Base-by-base conservation (phyloP, 2,113 vertebrate species). In the Neolamprologus brichardi region DNA sequence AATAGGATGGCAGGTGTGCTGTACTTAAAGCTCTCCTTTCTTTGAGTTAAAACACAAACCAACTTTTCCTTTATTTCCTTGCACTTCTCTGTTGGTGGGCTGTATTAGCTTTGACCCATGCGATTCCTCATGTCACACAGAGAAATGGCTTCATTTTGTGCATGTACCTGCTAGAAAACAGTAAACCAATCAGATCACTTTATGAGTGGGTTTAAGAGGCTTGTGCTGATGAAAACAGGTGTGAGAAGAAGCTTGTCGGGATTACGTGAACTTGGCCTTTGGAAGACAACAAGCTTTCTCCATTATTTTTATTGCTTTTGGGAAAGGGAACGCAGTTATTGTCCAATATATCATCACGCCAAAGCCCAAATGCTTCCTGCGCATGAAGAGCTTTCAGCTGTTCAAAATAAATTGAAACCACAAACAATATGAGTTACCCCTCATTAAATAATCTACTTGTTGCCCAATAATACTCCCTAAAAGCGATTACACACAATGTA, bases 271-370 rank as follows among this genome's bases (percentile, higher is more conserved):
- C 84, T 64, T 51, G 51, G 53, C 49, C 67, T 49, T 83, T 58
- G 37, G 51, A 82, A 78, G 60, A 86, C 80, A 84, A 72, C 60
- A 54, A 46, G 51, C 79, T 86, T 84, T 67, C 75, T 78, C 67
- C 53, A 79, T 94, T 84, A 64, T 79, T 83, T 93, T 77, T 91
- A 91, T 86, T 87, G 91, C 88, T 84, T 84, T 80, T 46, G 77
- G 80, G 87, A 90, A 77, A 84, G 39, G 54, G 67, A 84, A 72
- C 20, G 5, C 7, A 23, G 58, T 88, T 90, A 75, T 83, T 84
- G 84, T 85, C 49, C 79, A 82, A 89, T 94, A 90, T 88, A 87
- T 92, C 87, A 87, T 30, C 15, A 13, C 1, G 8, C 60, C 28
- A 53, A 56, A 80, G 77, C 80, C 11, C 53, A n/a, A 77, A 51